Evolutionary conservation across 2,888 invertebrate genomes (phyloP), one percentile per base, ranked within the genome.

Genomic region (Seira ritae): DNA sequence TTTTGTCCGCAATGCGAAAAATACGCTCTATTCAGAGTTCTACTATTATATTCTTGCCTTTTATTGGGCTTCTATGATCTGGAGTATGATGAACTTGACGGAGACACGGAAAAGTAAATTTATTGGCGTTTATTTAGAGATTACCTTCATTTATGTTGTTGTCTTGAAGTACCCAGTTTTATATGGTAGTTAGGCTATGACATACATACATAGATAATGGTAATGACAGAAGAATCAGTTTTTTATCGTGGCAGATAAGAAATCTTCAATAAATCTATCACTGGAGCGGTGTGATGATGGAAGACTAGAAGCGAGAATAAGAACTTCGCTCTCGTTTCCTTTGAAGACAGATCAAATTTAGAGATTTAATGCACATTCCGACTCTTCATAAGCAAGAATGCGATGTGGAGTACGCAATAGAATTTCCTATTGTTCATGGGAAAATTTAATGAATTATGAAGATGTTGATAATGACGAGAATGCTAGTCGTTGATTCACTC

Each of bases 361-460:
- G 55, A 55, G 55, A 55, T 55, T 55, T 55, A 55, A n/a, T 55
- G 15, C n/a, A 55, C 17, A 31, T 31, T 31, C 31, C 31, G 2
- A 31, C 3, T 55, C 55, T 55, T 55, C 15, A 12, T 8, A 55
- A 6, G 12, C 42, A 8, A 55, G 55, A 55, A 55, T 55, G 55
- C 12, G 17, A 42, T 55, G 15, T 55, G 17, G 55, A 15, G 55
- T 31, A 55, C n/a, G 15, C 55, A 55, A 42, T n/a, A 55, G n/a
- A 12, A 12, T 55, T 55, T 12, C 17, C 55, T 55, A 55, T 55
- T 55, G 55, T 55, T 55, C 55, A 12, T 55, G 17, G 17, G 55
- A 55, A 17, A 55, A 55, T 55, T 55, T 55, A 55, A 55, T 55
- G 55, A 55, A 55, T 55, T 55, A 55, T 55, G 55, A 55, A 55